A percentile compares a stretch with the other conserved stretches of the same genome.
phyloP scores from a whole-genome alignment of 2,888 invertebrate genomes.

The Scaptomyza polygonia region DNA sequence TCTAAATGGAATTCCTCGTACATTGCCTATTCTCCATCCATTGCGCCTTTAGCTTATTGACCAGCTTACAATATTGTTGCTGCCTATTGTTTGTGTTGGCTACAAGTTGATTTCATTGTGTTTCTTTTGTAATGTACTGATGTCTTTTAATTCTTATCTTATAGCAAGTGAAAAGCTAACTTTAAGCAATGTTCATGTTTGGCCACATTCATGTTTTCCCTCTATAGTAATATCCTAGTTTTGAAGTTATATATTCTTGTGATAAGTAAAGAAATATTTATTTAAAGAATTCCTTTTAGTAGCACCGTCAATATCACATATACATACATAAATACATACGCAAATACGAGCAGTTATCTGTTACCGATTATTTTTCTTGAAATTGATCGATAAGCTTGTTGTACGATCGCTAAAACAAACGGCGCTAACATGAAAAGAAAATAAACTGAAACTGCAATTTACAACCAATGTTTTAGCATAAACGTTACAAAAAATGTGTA shows the following conservation, averaged over 20 bases:
- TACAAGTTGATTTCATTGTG: slow-evolving; percentile 35
- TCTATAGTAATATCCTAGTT: background rate
- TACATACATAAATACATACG: too few relatives aligned
- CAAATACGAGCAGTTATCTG: too few relatives aligned
- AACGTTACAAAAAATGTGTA: background rate
- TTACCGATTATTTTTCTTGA: too few relatives aligned
- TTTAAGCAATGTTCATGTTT: slow-evolving; percentile 32
- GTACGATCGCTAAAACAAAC: background rate
- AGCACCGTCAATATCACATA: background rate
- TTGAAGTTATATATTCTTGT: background rate
- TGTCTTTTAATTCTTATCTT: slow-evolving; percentile 58
- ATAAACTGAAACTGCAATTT: background rate
- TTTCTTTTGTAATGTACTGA: slow-evolving; percentile 26
- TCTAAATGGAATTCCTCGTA: slow-evolving; percentile 1
- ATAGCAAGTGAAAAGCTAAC: slow-evolving; percentile 26
- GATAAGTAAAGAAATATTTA: too few relatives aligned
- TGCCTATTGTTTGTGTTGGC: slow-evolving; percentile 35
- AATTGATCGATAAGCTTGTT: background rate
- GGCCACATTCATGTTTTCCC: slow-evolving; percentile 25
- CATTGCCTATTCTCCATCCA: background rate
- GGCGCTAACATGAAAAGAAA: background rate
- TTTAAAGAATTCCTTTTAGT: background rate
- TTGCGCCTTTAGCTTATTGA: slow-evolving; percentile 25
- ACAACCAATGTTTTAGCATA: background rate
- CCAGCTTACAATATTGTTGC: slow-evolving; percentile 11